phyloP scores from a whole-genome alignment of 2,797 vertebrate species.

The Hirundo rustica region DNA sequence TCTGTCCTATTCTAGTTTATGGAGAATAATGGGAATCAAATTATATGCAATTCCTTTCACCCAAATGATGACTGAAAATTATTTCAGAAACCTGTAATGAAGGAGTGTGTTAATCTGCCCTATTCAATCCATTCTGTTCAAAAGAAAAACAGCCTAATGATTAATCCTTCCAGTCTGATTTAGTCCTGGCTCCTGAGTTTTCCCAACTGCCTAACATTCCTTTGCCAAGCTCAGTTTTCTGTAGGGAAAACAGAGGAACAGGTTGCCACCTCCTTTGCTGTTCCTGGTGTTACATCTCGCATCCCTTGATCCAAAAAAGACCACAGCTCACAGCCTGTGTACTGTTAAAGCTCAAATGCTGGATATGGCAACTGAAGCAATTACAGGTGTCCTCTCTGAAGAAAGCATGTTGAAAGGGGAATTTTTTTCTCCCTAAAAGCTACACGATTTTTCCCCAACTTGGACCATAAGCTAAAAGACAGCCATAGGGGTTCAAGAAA shows the following conservation, averaged over 20 bases:
- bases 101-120: not conserved
- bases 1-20: not conserved
- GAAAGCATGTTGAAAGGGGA: not conserved
- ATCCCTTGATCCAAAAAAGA: not conserved
- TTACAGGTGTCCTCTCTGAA: not conserved
- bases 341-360: not conserved
- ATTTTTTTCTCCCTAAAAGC: not conserved
- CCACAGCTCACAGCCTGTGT: not conserved
- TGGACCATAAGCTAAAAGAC: not conserved
- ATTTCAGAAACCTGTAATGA: not conserved
- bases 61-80: not conserved
- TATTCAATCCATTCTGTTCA: not conserved
- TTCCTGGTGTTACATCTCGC: not conserved
- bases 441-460: not conserved
- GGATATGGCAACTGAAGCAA: not conserved
- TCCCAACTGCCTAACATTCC: not conserved
- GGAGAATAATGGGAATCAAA: not conserved
- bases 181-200: not conserved
- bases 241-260: not conserved
- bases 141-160: not conserved
- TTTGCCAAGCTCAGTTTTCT: not conserved
- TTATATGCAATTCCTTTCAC: not conserved
- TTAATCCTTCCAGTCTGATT: not conserved
- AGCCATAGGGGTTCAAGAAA: not conserved
- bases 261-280: not conserved